A percentile compares a stretch with the other conserved stretches of the same genome.
Conservation (phyloP, 2,113 vertebrate species). For the Serilophus lunatus region DNA sequence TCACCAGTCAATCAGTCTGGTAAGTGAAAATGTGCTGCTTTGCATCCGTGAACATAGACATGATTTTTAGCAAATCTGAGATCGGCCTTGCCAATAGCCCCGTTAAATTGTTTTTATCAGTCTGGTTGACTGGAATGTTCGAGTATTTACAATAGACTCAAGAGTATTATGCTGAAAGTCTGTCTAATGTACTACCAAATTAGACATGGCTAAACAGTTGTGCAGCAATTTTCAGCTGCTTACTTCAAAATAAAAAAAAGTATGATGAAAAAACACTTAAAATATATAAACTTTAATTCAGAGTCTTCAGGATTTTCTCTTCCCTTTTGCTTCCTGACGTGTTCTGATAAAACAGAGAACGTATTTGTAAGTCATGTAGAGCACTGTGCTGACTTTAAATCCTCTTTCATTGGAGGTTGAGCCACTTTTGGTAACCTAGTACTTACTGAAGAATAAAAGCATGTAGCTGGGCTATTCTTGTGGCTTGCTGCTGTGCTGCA, state of each 20-base stretch:
- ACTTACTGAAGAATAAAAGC: neutral
- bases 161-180: slow-evolving; percentile 66
- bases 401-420: neutral
- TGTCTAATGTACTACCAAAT: slow-evolving; percentile 55
- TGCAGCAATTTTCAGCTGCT: slow-evolving; percentile 36
- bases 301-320: neutral
- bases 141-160: slow-evolving; percentile 69
- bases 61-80: slow-evolving; percentile 69
- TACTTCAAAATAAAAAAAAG: neutral
- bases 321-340: neutral
- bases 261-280: neutral
- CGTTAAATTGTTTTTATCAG: slow-evolving; percentile 80
- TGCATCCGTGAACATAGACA: slow-evolving; percentile 55
- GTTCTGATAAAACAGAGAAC: neutral
- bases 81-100: slow-evolving; percentile 62
- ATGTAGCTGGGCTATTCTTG: neutral
- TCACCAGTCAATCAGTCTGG: slow-evolving; percentile 19
- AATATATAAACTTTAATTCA: neutral
- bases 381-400: neutral
- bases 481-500: neutral
- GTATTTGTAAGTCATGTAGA: neutral
- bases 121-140: slow-evolving; percentile 75
- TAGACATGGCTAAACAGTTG: slow-evolving; percentile 71
- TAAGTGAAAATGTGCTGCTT: slow-evolving; percentile 53
- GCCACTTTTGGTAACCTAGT: neutral